These are phyloP conservation scores for Mesorhabditis spiculigera DNA, from an alignment of 2,888 invertebrate genomes.

Conservation along the genomic window DNA sequence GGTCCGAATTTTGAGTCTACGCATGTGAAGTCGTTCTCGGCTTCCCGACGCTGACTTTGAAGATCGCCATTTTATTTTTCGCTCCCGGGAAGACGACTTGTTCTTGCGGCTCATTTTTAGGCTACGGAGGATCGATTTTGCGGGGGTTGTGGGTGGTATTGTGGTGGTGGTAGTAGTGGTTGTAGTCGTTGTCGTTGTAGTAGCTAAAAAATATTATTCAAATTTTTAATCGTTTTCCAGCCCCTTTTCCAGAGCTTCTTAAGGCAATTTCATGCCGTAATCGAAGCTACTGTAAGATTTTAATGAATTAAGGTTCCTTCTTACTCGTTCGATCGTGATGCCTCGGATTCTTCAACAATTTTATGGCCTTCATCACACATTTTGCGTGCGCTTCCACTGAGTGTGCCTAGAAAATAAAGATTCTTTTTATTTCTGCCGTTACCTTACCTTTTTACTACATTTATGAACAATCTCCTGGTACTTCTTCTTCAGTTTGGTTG, in stretches of 20 bases:
- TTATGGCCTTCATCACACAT: conserved; percentile 19
- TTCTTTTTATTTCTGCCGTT: background rate
- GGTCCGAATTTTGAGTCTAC: background rate
- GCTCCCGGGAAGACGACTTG: background rate
- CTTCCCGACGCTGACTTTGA: background rate
- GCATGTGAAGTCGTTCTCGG: background rate
- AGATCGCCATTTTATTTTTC: no score
- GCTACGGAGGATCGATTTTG: background rate
- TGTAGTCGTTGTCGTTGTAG: background rate
- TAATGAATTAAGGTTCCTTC: no score
- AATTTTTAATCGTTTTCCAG: background rate
- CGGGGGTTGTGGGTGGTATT: background rate
- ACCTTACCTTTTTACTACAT: background rate
- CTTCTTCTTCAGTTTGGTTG: background rate
- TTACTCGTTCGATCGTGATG: background rate
- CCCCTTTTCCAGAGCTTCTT: background rate
- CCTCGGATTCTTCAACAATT: background rate
- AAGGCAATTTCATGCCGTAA: no score
- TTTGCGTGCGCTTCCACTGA: conserved; percentile 21
- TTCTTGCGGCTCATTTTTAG: background rate
- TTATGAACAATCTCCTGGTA: conserved; percentile 3
- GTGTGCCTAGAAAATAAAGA: conserved; percentile 7
- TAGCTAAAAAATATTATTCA: background rate
- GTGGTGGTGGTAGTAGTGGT: background rate
- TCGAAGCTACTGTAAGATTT: no score